A percentile compares a stretch with the other conserved stretches of the same genome.
Evolutionary conservation across 2,888 invertebrate genomes (phyloP).

Genomic region (Drosophila siamana): DNA sequence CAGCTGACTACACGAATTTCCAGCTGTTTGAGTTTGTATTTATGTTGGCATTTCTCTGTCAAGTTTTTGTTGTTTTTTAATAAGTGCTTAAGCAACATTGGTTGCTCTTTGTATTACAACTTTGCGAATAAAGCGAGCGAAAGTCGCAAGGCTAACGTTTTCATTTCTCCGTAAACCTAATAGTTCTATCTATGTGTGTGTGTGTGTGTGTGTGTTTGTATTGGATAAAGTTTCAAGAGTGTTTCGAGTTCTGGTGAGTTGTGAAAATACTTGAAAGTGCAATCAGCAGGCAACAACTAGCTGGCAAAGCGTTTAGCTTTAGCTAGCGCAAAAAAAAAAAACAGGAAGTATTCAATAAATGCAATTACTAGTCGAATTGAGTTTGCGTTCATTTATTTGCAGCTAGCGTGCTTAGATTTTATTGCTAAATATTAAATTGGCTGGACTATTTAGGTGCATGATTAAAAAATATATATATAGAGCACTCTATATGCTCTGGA

Average conservation of each 20-base stretch:
- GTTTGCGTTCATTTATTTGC: no score
- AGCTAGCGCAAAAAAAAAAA: no score
- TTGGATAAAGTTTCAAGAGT: constrained; percentile 8
- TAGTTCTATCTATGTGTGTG: neutral
- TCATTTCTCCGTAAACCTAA: constrained; percentile 13
- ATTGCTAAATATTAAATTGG: no score
- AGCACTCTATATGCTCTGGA: no score
- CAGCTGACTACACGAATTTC: no score
- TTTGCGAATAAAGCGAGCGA: neutral
- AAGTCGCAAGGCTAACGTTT: neutral
- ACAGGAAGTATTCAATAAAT: no score
- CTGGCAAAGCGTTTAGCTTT: neutral
- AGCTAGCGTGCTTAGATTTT: no score
- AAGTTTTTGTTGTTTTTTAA: constrained; percentile 55
- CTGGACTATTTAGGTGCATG: no score
- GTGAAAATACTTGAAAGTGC: no score
- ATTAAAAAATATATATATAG: no score
- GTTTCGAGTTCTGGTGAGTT: neutral
- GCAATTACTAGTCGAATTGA: no score
- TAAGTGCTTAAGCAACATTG: constrained; percentile 41
- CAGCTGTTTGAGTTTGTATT: neutral
- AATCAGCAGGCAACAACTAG: constrained; percentile 4
- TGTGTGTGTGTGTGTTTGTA: neutral
- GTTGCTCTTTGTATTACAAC: neutral
- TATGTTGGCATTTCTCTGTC: constrained; percentile 21